Conservation (phyloP, 2,888 invertebrate species). For the Andricus curvator region DNA sequence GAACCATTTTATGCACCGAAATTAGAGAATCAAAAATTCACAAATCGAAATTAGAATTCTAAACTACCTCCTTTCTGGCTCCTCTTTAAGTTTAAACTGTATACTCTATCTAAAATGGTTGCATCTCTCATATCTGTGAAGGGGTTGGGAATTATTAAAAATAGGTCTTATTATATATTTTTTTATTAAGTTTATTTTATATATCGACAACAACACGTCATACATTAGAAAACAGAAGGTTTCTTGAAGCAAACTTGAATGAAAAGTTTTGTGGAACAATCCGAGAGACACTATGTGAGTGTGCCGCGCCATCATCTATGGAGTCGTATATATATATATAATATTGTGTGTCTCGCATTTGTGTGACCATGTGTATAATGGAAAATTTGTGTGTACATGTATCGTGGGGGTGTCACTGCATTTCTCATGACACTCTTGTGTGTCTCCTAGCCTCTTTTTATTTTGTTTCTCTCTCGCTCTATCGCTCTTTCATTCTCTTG, state of each 20-base stretch:
- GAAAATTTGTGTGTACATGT: constrained; percentile 67
- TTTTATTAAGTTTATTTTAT: constrained; percentile 79
- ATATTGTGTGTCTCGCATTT: constrained; percentile 74
- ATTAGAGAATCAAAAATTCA: too few relatives aligned
- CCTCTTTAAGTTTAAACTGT: too few relatives aligned
- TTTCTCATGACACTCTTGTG: constrained; percentile 75
- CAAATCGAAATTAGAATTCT: too few relatives aligned
- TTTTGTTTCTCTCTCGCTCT: constrained; percentile 48
- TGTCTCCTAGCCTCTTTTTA: constrained; percentile 57
- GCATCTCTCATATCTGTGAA: background rate
- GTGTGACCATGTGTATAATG: constrained; percentile 69
- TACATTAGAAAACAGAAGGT: constrained; percentile 79
- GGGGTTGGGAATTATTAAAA: constrained; percentile 37
- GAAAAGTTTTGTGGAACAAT: constrained; percentile 79
- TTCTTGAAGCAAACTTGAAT: constrained; percentile 79
- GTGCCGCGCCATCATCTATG: constrained; percentile 79
- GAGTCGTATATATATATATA: constrained; percentile 78
- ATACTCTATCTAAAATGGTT: background rate
- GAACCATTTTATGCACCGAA: too few relatives aligned
- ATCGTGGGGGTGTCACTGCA: constrained; percentile 57
- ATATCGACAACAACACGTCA: constrained; percentile 79
- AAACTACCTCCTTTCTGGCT: too few relatives aligned
- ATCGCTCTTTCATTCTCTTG: constrained; percentile 57
- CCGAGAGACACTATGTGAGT: constrained; percentile 79
- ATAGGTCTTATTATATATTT: constrained; percentile 66